phyloP scores from a whole-genome alignment of 2,888 invertebrate genomes.

The Drosophila quinaria region DNA sequence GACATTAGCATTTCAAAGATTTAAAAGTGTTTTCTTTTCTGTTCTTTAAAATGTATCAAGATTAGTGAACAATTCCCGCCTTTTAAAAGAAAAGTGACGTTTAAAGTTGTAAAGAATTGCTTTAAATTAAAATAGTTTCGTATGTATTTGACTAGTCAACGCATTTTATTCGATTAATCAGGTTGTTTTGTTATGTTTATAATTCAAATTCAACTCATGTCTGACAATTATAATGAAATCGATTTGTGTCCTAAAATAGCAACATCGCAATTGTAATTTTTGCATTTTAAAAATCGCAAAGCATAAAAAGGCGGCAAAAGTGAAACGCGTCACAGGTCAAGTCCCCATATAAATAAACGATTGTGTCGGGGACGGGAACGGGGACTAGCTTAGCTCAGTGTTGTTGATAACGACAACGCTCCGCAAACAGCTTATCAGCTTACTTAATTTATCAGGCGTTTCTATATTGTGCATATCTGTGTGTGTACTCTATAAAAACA shows the following conservation, averaged over 20 bases:
- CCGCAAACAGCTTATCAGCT: slow-evolving; percentile 26
- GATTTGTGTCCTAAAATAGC: slow-evolving; percentile 71
- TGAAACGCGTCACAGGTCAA: slow-evolving; percentile 20
- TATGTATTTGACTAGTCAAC: slow-evolving; percentile 4
- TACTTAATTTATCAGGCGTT: slow-evolving; percentile 40
- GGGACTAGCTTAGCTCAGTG: slow-evolving; percentile 3
- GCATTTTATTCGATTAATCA: slow-evolving; percentile 5
- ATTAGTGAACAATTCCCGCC: background rate
- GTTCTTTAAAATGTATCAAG: slow-evolving; percentile 1
- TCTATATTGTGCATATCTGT: background rate
- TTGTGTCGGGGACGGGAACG: background rate
- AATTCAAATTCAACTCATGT: slow-evolving; percentile 51
- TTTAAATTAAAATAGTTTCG: background rate
- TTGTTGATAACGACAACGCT: slow-evolving; percentile 9
- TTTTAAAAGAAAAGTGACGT: background rate
- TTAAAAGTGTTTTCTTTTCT: background rate
- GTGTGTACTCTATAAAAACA: slow-evolving; percentile 7
- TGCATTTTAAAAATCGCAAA: slow-evolving; percentile 8
- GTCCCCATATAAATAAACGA: slow-evolving; percentile 8
- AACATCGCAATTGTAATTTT: slow-evolving; percentile 49
- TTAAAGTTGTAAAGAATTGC: background rate
- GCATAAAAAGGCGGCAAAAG: slow-evolving; percentile 14
- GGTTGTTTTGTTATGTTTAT: slow-evolving; percentile 9
- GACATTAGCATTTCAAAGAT: slow-evolving; percentile 23
- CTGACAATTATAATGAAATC: slow-evolving; percentile 64